phyloP scores from a whole-genome alignment of 2,797 vertebrate species.

The Sebastes nivosus region DNA sequence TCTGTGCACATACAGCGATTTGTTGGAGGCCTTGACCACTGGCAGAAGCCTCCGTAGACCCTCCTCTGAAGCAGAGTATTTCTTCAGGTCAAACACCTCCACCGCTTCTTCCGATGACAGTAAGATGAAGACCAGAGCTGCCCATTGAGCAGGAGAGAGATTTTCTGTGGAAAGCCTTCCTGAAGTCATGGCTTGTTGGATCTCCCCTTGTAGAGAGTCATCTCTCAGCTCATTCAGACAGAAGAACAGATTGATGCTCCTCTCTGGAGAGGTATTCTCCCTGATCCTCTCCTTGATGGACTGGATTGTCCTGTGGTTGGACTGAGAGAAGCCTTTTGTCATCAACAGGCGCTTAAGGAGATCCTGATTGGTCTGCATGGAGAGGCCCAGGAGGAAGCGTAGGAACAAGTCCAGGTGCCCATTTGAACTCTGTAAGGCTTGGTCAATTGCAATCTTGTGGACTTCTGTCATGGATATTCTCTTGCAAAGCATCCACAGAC shows the following conservation, averaged over 20 bases:
- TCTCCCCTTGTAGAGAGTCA: conserved; percentile 9
- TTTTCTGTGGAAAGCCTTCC: neutral
- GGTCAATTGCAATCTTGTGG: conserved; percentile 2
- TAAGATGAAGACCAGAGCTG: conserved; percentile 27
- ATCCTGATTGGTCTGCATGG: conserved; percentile 8
- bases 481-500: neutral
- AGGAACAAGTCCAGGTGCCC: conserved; percentile 36
- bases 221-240: conserved; percentile 32
- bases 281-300: conserved; percentile 13
- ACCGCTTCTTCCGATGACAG: neutral
- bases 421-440: conserved; percentile 2
- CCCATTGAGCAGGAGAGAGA: neutral
- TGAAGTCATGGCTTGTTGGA: conserved; percentile 4
- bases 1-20: neutral
- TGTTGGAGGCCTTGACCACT: conserved; percentile 13
- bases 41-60: conserved; percentile 16
- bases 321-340: neutral
- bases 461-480: neutral
- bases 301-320: neutral
- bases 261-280: neutral
- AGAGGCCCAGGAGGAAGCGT: conserved; percentile 29
- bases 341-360: neutral
- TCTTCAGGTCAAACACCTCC: conserved; percentile 4
- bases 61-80: conserved; percentile 2
- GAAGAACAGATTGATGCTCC: conserved; percentile 28